A percentile compares a stretch with the other conserved stretches of the same genome.
Evolutionary conservation across 2,888 invertebrate species (phyloP).

Genomic region (Diarsia brunnea): DNA sequence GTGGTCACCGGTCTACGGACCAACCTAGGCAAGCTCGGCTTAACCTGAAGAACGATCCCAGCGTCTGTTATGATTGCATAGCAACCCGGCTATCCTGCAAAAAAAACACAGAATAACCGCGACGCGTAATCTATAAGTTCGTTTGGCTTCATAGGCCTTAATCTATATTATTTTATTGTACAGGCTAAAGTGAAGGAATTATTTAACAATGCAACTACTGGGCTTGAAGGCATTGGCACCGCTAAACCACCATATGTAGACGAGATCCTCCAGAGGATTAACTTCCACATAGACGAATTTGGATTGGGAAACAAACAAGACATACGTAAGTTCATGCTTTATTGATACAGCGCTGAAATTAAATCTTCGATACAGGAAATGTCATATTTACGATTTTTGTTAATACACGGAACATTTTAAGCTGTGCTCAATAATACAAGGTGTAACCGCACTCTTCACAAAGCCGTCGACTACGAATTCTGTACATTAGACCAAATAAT

Average conservation of each 20-base stretch:
- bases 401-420: not conserved
- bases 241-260: constrained; percentile 27
- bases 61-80: not conserved
- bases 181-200: constrained; percentile 43
- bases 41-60: too few species aligned
- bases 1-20: too few species aligned
- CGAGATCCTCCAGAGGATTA: constrained; percentile 39
- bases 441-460: not conserved
- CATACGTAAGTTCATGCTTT: constrained; percentile 31
- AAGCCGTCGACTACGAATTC: not conserved
- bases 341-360: not conserved
- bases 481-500: too few species aligned
- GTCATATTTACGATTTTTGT: not conserved
- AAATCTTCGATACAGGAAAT: not conserved
- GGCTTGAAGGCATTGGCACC: constrained; percentile 21
- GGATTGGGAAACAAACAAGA: constrained; percentile 15
- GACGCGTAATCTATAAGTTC: not conserved
- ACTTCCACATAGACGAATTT: constrained; percentile 12
- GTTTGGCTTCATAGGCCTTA: not conserved
- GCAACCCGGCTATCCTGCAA: not conserved
- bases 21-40: too few species aligned
- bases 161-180: not conserved
- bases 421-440: not conserved
- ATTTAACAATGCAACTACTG: constrained; percentile 37
- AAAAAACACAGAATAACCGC: not conserved